Evolutionary conservation across 37 sponge, comb jelly and placozoan species (phyloP).

Genomic region (Eunapius fragilis): DNA sequence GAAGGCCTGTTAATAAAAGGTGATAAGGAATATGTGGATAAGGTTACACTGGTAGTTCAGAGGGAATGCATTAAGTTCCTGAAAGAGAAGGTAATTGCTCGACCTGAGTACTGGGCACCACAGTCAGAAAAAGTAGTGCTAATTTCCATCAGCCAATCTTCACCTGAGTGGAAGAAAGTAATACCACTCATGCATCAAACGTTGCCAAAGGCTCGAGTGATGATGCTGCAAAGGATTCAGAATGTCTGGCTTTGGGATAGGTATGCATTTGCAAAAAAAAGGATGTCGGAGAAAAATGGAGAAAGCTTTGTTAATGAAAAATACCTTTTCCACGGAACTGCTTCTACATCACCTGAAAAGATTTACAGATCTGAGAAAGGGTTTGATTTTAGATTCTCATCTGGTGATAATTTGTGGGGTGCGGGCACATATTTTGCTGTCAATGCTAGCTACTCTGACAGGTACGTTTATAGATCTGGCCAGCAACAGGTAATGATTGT

Average conservation of each 20-base stretch:
- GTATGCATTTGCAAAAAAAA: slow-evolving; percentile 38
- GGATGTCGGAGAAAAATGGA: slow-evolving; percentile 40
- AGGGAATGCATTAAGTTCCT: neutral
- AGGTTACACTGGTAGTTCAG: neutral
- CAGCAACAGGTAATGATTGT: slow-evolving; percentile 23
- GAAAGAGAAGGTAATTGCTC: neutral
- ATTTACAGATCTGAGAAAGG: slow-evolving; percentile 66
- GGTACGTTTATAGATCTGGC: slow-evolving; percentile 18
- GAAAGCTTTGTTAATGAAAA: slow-evolving; percentile 26
- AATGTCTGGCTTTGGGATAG: slow-evolving; percentile 60
- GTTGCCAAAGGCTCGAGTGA: slow-evolving; percentile 25
- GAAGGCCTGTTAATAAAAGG: neutral
- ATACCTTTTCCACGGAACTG: slow-evolving; percentile 71
- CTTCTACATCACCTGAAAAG: slow-evolving; percentile 20
- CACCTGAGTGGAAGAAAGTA: slow-evolving; percentile 36
- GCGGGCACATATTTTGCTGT: slow-evolving; percentile 76
- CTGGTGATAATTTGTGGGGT: slow-evolving; percentile 72
- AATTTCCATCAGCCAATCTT: neutral
- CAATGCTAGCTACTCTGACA: slow-evolving; percentile 74
- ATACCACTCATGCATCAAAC: slow-evolving; percentile 19
- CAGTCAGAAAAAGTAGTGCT: slow-evolving; percentile 11
- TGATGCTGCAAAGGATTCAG: slow-evolving; percentile 53
- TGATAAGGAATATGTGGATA: neutral
- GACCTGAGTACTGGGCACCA: slow-evolving; percentile 35
- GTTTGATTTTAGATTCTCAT: slow-evolving; percentile 69